These are phyloP conservation scores for Pseudopleuronectes americanus DNA, from an alignment of 2,797 vertebrate genomes.

Conservation along the genomic window DNA sequence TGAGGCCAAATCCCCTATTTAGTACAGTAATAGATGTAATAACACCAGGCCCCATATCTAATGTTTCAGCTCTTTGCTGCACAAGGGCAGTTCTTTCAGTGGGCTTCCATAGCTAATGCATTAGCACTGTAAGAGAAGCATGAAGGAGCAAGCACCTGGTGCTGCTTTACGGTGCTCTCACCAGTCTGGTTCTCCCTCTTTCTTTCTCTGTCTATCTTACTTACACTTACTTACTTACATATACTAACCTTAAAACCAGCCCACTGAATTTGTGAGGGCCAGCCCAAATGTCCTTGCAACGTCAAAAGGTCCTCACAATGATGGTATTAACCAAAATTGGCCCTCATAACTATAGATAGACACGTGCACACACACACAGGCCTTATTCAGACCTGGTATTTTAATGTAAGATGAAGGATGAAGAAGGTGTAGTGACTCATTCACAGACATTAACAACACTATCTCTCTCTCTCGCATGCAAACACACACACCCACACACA, in stretches of 20 bases:
- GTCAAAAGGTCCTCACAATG: too few relatives aligned
- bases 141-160: constrained; percentile 80
- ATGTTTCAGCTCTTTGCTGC: constrained; percentile 56
- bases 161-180: constrained; percentile 56
- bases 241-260: neutral
- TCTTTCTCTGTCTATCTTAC: neutral
- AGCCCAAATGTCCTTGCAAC: too few relatives aligned
- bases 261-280: too few relatives aligned
- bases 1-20: constrained; percentile 54
- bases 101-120: constrained; percentile 80
- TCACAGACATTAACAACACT: neutral
- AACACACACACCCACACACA: too few relatives aligned
- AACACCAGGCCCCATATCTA: constrained; percentile 60
- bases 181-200: neutral
- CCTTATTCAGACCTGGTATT: too few relatives aligned
- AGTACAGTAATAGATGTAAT: constrained; percentile 56
- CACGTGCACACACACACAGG: neutral
- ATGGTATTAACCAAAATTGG: too few relatives aligned
- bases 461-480: too few relatives aligned
- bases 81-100: constrained; percentile 41
- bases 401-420: too few relatives aligned
- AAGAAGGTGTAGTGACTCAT: neutral
- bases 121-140: constrained; percentile 73
- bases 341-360: too few relatives aligned
- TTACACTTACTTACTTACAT: constrained; percentile 1